These are phyloP conservation scores for Sminthurides aquaticus DNA, from an alignment of 2,888 invertebrate species.

Conservation along the genomic window DNA sequence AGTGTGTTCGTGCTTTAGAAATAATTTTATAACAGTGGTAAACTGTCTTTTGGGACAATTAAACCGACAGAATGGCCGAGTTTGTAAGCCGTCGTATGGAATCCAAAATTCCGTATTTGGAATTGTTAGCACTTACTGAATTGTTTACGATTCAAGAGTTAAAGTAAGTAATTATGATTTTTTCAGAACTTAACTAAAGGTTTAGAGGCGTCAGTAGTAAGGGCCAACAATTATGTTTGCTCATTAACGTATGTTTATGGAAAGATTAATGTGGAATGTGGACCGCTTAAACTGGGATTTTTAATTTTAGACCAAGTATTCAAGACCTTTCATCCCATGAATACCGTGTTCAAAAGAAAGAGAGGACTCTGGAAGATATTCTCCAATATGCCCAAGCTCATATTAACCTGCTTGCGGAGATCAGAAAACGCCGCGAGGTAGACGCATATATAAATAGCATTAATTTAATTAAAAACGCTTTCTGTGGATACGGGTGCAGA, in stretches of 20 bases:
- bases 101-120: constrained; percentile 22
- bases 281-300: no score
- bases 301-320: constrained; percentile 19
- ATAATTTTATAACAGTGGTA: no score
- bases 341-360: constrained; percentile 22
- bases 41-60: no score
- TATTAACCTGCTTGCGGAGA: constrained; percentile 8
- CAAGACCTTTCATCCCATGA: constrained; percentile 14
- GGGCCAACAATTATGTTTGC: no score
- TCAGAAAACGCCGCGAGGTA: constrained; percentile 20
- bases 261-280: no score
- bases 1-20: no score
- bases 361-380: constrained; percentile 20
- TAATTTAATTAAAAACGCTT: neutral
- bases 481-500: neutral
- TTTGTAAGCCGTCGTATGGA: constrained; percentile 23
- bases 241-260: no score
- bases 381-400: constrained; percentile 23
- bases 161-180: no score
- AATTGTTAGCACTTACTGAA: constrained; percentile 14
- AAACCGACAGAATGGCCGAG: constrained; percentile 29
- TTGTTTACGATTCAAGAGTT: constrained; percentile 15
- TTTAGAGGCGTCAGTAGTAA: no score
- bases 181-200: neutral
- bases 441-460: no score